Evolutionary conservation across 1,140 invertebrate species (phyloP).

Genomic region (Scylla paramamosain): DNA sequence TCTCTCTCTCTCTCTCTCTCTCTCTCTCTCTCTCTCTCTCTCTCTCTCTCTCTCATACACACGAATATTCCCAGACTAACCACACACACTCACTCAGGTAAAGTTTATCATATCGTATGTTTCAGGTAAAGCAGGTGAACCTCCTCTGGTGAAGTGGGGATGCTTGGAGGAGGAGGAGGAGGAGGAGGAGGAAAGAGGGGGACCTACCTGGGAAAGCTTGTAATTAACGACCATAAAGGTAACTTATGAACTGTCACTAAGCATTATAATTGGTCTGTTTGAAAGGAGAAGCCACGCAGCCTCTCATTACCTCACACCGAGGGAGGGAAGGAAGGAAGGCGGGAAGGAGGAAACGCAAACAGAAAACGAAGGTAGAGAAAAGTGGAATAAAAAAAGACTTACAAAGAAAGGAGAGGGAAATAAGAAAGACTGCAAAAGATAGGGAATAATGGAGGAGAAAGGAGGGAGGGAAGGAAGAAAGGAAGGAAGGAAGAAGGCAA

Average conservation of each 20-base stretch:
- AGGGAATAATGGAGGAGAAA: neutral
- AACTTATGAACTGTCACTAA: slow-evolving; percentile 52
- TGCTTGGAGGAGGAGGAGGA: neutral
- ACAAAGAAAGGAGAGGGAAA: neutral
- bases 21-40: slow-evolving; percentile 2
- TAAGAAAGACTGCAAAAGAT: neutral
- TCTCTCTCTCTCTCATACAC: neutral
- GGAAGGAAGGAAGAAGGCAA: neutral
- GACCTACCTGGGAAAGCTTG: neutral
- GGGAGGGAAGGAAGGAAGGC: neutral
- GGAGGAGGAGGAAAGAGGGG: neutral
- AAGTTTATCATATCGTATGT: neutral
- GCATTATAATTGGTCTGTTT: slow-evolving; percentile 37
- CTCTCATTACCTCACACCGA: slow-evolving; percentile 28
- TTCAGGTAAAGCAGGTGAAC: neutral
- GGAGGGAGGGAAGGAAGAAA: neutral
- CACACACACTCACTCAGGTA: neutral
- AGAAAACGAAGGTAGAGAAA: neutral
- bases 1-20: no score
- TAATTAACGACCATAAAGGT: slow-evolving; percentile 53
- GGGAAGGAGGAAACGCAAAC: neutral
- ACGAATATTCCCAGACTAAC: neutral
- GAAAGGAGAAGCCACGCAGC: neutral
- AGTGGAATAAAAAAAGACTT: neutral
- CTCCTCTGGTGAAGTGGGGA: neutral